Percentiles rank a stretch among this genome's conserved stretches.
phyloP scores from a whole-genome alignment of 2,888 invertebrate species.

The Parnassius orleans region DNA sequence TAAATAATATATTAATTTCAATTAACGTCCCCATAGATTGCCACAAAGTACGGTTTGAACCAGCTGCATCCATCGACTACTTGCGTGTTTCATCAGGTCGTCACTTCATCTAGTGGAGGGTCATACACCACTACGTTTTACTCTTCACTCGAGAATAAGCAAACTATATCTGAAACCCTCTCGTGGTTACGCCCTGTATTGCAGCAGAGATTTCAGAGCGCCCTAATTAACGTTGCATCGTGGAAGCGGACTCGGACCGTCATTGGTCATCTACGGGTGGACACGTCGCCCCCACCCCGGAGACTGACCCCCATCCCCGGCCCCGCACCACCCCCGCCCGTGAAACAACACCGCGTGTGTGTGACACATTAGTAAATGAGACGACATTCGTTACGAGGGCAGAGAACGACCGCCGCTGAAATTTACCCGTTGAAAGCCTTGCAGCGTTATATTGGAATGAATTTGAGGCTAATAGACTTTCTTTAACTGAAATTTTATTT shows the following conservation, averaged over 20 bases:
- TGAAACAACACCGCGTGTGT: conserved; percentile 79
- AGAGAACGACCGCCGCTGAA: conserved; percentile 71
- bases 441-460: conserved; percentile 36
- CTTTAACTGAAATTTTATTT: neutral
- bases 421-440: conserved; percentile 60
- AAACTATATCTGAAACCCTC: conserved; percentile 23
- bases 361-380: conserved; percentile 83
- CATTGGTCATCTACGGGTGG: conserved; percentile 61
- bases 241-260: conserved; percentile 50
- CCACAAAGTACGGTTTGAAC: too few species aligned
- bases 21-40: too few species aligned
- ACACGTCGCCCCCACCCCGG: conserved; percentile 32
- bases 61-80: too few species aligned
- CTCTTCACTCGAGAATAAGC: neutral
- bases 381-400: conserved; percentile 76
- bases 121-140: too few species aligned
- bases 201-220: conserved; percentile 40
- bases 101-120: too few species aligned
- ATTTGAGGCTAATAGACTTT: conserved; percentile 16
- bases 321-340: conserved; percentile 38
- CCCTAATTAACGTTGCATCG: conserved; percentile 70
- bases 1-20: too few species aligned
- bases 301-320: conserved; percentile 37
- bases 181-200: conserved; percentile 22
- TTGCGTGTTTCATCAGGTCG: too few species aligned